Conservation (phyloP, 2,888 invertebrate species). For the Thumatha senex region DNA sequence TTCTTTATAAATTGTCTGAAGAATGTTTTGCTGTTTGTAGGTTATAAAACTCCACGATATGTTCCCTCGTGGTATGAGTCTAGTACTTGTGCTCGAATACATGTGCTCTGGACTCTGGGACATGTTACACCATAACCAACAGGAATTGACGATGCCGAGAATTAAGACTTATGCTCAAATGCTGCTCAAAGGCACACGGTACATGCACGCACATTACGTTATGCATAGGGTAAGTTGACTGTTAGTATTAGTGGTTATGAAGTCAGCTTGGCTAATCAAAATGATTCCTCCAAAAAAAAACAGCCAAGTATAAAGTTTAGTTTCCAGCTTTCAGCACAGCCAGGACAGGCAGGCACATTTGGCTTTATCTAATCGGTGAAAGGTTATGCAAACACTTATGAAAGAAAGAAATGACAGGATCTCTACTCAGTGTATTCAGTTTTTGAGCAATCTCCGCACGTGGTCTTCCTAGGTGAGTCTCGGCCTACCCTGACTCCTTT, state of each 20-base stretch:
- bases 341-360: too few species aligned
- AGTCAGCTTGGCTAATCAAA: not conserved
- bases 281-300: not conserved
- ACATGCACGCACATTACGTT: constrained; percentile 93
- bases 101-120: constrained; percentile 95
- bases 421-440: too few species aligned
- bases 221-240: constrained; percentile 92
- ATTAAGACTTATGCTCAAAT: constrained; percentile 94
- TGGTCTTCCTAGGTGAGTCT: too few species aligned
- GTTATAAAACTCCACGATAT: constrained; percentile 94
- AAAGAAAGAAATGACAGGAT: too few species aligned
- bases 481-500: too few species aligned
- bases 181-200: constrained; percentile 94
- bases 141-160: constrained; percentile 88
- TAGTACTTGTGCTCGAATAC: constrained; percentile 96
- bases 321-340: too few species aligned
- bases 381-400: too few species aligned
- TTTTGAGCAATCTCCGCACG: too few species aligned
- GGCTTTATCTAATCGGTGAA: too few species aligned
- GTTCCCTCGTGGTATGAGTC: constrained; percentile 94
- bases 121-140: constrained; percentile 87
- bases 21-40: constrained; percentile 68
- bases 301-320: too few species aligned
- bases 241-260: not conserved
- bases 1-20: too few species aligned